A percentile compares a stretch with the other conserved stretches of the same genome.
Evolutionary conservation across 2,888 invertebrate species (phyloP).

Genomic region (Adelognathus sp.): DNA sequence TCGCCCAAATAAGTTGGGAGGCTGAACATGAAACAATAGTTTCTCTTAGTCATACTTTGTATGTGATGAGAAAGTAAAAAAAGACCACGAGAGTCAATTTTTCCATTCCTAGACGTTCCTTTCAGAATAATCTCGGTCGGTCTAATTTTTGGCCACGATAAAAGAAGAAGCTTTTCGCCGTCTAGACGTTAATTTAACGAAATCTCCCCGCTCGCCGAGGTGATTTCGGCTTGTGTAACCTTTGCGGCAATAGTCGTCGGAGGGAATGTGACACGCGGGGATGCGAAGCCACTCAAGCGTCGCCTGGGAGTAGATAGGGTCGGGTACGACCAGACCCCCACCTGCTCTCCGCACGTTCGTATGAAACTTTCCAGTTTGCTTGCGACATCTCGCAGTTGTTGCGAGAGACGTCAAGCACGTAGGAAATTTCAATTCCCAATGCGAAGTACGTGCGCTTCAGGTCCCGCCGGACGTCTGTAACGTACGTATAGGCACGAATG

Average conservation of each 20-base stretch:
- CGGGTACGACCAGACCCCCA: background rate
- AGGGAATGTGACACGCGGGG: background rate
- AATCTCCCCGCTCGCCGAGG: background rate
- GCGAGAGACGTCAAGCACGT: background rate
- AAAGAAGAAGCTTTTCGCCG: background rate
- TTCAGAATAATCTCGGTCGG: background rate
- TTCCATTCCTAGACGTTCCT: background rate
- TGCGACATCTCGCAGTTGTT: background rate
- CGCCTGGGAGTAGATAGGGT: background rate
- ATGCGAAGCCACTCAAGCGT: background rate
- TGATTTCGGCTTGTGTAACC: background rate
- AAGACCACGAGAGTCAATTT: background rate
- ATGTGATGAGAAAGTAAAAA: background rate
- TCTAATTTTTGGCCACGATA: background rate
- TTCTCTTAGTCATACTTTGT: too few relatives aligned
- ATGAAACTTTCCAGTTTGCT: background rate
- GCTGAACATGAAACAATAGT: too few relatives aligned
- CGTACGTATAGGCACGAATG: background rate
- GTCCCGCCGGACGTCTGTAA: background rate
- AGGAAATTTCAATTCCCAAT: background rate
- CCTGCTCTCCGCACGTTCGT: background rate
- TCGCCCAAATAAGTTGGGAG: too few relatives aligned
- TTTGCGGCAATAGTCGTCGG: background rate
- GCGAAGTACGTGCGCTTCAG: background rate
- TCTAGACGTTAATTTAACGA: background rate